A percentile compares a stretch with the other conserved stretches of the same genome.
phyloP scores from a whole-genome alignment of 2,888 invertebrate genomes.

The Byasa hedistus region DNA sequence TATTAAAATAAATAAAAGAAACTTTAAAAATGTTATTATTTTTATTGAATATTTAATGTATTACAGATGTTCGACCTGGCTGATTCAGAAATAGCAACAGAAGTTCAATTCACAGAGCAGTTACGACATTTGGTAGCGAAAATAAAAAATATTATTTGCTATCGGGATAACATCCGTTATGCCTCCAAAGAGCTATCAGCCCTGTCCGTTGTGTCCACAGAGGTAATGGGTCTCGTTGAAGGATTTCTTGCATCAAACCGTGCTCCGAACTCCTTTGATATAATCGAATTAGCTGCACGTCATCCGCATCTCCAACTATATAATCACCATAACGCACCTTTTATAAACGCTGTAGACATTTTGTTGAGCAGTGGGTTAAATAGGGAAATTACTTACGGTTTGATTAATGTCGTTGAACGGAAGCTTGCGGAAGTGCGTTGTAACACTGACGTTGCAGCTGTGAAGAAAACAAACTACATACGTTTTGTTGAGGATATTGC shows the following conservation, averaged over 20 bases:
- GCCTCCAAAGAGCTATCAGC: slow-evolving; percentile 78
- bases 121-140: slow-evolving; percentile 76
- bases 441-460: slow-evolving; percentile 64
- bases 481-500: slow-evolving; percentile 74
- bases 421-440: slow-evolving; percentile 72
- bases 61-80: slow-evolving; percentile 85
- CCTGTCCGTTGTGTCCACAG: slow-evolving; percentile 79
- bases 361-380: slow-evolving; percentile 72
- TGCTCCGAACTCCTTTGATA: slow-evolving; percentile 72
- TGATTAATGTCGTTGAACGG: slow-evolving; percentile 73
- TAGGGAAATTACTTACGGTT: slow-evolving; percentile 73
- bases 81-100: slow-evolving; percentile 82
- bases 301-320: slow-evolving; percentile 74
- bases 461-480: slow-evolving; percentile 72
- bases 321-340: slow-evolving; percentile 72
- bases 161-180: slow-evolving; percentile 67
- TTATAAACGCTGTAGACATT: slow-evolving; percentile 74
- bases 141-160: slow-evolving; percentile 73
- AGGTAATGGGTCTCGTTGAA: slow-evolving; percentile 81
- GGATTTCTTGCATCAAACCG: slow-evolving; percentile 77
- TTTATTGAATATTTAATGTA: too few species aligned
- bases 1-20: too few species aligned
- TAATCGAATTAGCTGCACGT: slow-evolving; percentile 66
- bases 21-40: too few species aligned
- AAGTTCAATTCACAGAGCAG: slow-evolving; percentile 85